Conservation (phyloP, 2,888 invertebrate genomes). For the Limnephilus marmoratus region DNA sequence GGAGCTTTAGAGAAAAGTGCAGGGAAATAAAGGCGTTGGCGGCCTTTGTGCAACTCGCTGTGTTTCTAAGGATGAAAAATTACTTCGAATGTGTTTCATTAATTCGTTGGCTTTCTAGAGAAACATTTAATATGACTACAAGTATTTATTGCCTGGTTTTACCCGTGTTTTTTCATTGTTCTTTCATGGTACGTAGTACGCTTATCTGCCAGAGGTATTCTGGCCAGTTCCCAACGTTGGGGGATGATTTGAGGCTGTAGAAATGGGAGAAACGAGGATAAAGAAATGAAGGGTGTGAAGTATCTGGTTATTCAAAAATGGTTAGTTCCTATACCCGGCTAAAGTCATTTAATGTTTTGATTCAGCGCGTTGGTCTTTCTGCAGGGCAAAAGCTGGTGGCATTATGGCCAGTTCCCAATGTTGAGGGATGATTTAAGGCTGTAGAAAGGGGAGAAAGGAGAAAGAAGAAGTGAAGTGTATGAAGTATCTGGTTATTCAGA, state of each 20-base stretch:
- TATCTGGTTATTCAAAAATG: background rate
- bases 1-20: conserved; percentile 11
- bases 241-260: background rate
- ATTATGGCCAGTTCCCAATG: background rate
- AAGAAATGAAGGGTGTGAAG: background rate
- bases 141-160: background rate
- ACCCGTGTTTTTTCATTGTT: no score
- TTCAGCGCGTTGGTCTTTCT: background rate
- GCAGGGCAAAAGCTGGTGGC: background rate
- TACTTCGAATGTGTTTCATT: background rate
- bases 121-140: background rate
- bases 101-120: background rate
- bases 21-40: background rate
- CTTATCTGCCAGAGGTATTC: no score
- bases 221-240: no score
- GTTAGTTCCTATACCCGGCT: no score
- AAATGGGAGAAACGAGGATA: background rate
- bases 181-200: no score
- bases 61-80: background rate
- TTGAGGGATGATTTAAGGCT: background rate
- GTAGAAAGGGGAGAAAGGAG: background rate
- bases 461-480: background rate
- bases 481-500: background rate
- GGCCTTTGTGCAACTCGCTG: conserved; percentile 22
- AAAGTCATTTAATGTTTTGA: background rate